Base-by-base conservation (phyloP, 2,888 invertebrate genomes). In the Holacanthella duospinosa region DNA sequence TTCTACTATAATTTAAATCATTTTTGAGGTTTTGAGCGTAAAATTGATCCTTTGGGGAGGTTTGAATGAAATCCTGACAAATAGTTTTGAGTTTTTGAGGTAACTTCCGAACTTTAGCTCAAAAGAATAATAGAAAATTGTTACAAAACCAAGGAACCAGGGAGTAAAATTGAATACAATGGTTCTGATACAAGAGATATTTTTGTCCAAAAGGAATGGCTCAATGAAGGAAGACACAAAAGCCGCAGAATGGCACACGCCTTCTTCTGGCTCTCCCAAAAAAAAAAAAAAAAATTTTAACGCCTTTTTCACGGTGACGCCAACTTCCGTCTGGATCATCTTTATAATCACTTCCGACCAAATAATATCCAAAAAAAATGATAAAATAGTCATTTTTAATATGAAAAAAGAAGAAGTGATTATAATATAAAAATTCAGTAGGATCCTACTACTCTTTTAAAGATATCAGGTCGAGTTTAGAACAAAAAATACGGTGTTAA, bases 221-320 rank as follows among this genome's bases (percentile, higher is more conserved):
- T 48, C 19, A 48, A 48, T 48, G 48, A 21, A 9, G 19, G n/a
- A 21, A 48, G 48, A 4, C 6, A 48, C 12, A 48, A 48, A 48
- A 48, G 48, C 6, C 19, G 48, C 48, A 21, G 48, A 48, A 48
- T 21, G 48, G 48, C 48, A 48, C 48, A 48, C 48, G 48, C 48
- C 48, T 48, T 48, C 48, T 4, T 48, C 48, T 21, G n/a, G 6
- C n/a, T 48, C 48, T 21, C n/a, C 21, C 21, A 12, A 12, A 36
- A 16, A 36, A 36, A 36, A 36, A 36, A 12, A 16, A 12, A 36
- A 16, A 48, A 9, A 9, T 21, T 48, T 21, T 21, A n/a, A 48
- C 48, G n/a, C 48, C 21, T 4, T 21, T n/a, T n/a, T n/a, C n/a
- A n/a, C n/a, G n/a, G n/a, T n/a, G n/a, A n/a, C n/a, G n/a, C n/a